Base-by-base conservation (phyloP, 1,140 invertebrate genomes). In the Wasmannia auropunctata region DNA sequence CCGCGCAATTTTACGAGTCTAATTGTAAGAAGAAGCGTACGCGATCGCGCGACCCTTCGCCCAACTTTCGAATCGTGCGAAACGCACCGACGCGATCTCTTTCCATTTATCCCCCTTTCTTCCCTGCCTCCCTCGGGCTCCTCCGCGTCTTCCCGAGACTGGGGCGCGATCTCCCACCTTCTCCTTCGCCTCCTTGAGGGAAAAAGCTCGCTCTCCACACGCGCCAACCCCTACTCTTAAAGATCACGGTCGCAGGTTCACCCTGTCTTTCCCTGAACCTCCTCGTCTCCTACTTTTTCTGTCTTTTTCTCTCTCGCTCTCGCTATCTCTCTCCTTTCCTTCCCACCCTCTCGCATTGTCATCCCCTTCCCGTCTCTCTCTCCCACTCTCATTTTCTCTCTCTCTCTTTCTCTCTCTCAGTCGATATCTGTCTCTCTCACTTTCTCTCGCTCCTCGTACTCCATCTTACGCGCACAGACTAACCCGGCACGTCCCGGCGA, bases 171-270 rank as follows among this genome's bases (percentile, higher is more conserved):
- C 70, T 60, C 76, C 62, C 58, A 79, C 81, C 76, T 81, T 87
- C 74, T 79, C 58, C 69, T 70, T 62, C 43, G 69, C 63, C 80
- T 85, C 43, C 54, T 80, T 49, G n/a, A 28, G 56, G 58, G 62
- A 56, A 79, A 56, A 89, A 85, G 31, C 77, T 40, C 11, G 63
- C 70, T 86, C 65, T 28, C 70, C 58, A 63, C 37, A 62, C 70
- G 84, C 56, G 56, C 25, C 43, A 49, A 60, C 62, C 83, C 81
- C 87, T 80, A 90, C 79, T 25, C 87, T 81, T 81, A 89, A 87
- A 88, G 91, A 92, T 92, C 89, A 91, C 86, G 86, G 86, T 87
- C 87, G 81, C 89, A 91, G 88, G 88, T 92, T 86, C 75, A 85
- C 86, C 37, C 80, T 88, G 84, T 86, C 67, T 87, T 79, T 86